Percentiles rank a stretch among this genome's conserved stretches.
phyloP scores from a whole-genome alignment of 2,888 invertebrate species.

The Caenorhabditis imperialis region DNA sequence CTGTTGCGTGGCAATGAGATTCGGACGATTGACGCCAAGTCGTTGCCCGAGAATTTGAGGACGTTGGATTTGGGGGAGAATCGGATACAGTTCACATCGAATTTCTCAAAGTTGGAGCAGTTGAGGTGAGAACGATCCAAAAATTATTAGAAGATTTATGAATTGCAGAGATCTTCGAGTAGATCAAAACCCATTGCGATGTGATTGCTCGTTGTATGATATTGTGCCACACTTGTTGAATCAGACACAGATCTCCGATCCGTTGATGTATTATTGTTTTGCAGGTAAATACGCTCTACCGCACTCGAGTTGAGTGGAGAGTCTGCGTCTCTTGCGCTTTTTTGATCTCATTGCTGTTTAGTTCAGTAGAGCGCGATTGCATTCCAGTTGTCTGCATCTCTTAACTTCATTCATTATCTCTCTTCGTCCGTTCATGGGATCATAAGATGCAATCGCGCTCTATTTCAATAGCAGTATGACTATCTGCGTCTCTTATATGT shows the following conservation, averaged over 20 bases:
- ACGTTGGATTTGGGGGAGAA: constrained; percentile 69
- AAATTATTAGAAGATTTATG: constrained; percentile 3
- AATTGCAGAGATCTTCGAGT: constrained; percentile 63
- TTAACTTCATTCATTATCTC: too few species aligned
- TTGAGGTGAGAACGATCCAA: constrained; percentile 16
- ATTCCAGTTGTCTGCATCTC: too few species aligned
- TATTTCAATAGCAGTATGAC: too few species aligned
- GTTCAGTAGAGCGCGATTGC: too few species aligned
- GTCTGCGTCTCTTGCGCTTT: too few species aligned
- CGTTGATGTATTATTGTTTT: constrained; percentile 70
- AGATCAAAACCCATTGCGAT: constrained; percentile 70
- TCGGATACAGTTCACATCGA: constrained; percentile 65
- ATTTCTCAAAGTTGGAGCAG: constrained; percentile 59
- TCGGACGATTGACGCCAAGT: constrained; percentile 54
- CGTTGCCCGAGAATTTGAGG: constrained; percentile 59
- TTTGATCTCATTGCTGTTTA: too few species aligned
- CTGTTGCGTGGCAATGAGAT: constrained; percentile 57
- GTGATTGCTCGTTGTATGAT: constrained; percentile 70
- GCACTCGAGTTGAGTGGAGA: too few species aligned
- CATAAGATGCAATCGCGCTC: too few species aligned
- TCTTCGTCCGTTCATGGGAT: too few species aligned
- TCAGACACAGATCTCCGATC: constrained; percentile 63
- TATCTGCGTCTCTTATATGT: too few species aligned
- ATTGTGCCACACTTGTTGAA: constrained; percentile 62
- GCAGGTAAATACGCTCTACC: constrained; percentile 51